These are phyloP conservation scores for Andrena bicolor DNA, from an alignment of 2,888 invertebrate genomes.

Conservation along the genomic window DNA sequence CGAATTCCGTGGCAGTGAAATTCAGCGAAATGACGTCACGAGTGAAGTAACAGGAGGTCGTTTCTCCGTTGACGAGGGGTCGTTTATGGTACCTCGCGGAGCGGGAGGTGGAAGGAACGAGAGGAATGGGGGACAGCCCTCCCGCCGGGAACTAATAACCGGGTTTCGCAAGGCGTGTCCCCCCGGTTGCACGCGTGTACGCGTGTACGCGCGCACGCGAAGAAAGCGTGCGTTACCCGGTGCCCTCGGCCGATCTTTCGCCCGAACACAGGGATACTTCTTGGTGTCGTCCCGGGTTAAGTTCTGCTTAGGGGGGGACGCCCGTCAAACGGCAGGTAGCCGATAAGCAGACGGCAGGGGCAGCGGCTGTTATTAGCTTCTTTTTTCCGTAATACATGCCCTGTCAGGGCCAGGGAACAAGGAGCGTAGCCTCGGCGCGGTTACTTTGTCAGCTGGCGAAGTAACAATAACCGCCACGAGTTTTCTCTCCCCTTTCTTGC, in stretches of 20 bases:
- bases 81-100: conserved; percentile 55
- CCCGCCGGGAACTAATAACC: conserved; percentile 83
- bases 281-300: conserved; percentile 50
- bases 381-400: conserved; percentile 81
- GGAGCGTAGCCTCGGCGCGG: conserved; percentile 71
- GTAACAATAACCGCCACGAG: conserved; percentile 63
- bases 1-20: conserved; percentile 49
- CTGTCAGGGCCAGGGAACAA: conserved; percentile 84
- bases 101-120: conserved; percentile 52
- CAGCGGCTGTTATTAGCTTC: conserved; percentile 83
- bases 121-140: conserved; percentile 51
- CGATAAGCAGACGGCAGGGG: conserved; percentile 57
- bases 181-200: conserved; percentile 55
- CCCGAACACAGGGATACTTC: conserved; percentile 46
- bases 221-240: conserved; percentile 48
- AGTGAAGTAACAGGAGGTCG: conserved; percentile 64
- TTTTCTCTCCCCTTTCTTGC: conserved; percentile 30
- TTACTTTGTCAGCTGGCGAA: conserved; percentile 70
- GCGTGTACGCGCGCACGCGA: conserved; percentile 63
- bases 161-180: conserved; percentile 76
- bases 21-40: conserved; percentile 60
- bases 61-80: conserved; percentile 54
- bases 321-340: conserved; percentile 76
- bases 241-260: conserved; percentile 26
- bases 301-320: conserved; percentile 37